These are phyloP conservation scores for Takifugu bimaculatus DNA, from an alignment of 2,113 vertebrate genomes.

Conservation along the genomic window DNA sequence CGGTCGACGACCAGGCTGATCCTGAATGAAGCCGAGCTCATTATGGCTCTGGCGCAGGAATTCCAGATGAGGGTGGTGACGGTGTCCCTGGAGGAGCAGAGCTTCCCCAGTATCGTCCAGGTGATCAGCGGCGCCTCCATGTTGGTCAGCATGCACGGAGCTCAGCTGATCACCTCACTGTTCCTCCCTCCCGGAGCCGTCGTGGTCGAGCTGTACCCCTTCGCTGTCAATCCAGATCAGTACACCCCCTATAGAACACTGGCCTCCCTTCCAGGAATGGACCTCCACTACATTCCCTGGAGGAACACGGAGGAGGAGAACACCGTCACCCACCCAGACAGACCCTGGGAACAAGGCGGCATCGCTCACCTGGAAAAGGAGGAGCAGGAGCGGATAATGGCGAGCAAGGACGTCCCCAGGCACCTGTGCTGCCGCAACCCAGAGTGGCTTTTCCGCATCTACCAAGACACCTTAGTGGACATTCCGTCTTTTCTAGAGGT, in stretches of 20 bases:
- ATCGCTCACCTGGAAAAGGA: conserved; percentile 85
- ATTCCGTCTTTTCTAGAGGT: conserved; percentile 81
- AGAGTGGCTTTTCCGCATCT: conserved; percentile 96
- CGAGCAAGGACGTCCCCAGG: conserved; percentile 86
- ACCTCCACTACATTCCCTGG: conserved; percentile 93
- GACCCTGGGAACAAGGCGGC: conserved; percentile 95
- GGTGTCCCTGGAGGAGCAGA: conserved; percentile 89
- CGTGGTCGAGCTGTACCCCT: conserved; percentile 93
- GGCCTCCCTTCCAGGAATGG: conserved; percentile 90
- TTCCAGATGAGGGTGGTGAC: conserved; percentile 94
- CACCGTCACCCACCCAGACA: conserved; percentile 82
- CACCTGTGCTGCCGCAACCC: conserved; percentile 96
- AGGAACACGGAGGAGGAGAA: conserved; percentile 83
- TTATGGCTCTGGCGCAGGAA: conserved; percentile 89
- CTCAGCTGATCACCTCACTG: conserved; percentile 88
- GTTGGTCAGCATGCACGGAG: conserved; percentile 96
- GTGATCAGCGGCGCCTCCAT: conserved; percentile 86
- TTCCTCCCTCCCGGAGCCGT: conserved; percentile 89
- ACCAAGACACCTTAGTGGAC: conserved; percentile 94
- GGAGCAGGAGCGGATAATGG: conserved; percentile 86
- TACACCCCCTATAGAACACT: conserved; percentile 96
- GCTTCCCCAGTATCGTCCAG: conserved; percentile 82
- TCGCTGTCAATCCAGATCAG: conserved; percentile 92
- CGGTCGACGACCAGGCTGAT: conserved; percentile 90
- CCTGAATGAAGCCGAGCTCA: conserved; percentile 91